Evolutionary conservation across 1,140 invertebrate species (phyloP).

Genomic region (Laupala kohalensis): DNA sequence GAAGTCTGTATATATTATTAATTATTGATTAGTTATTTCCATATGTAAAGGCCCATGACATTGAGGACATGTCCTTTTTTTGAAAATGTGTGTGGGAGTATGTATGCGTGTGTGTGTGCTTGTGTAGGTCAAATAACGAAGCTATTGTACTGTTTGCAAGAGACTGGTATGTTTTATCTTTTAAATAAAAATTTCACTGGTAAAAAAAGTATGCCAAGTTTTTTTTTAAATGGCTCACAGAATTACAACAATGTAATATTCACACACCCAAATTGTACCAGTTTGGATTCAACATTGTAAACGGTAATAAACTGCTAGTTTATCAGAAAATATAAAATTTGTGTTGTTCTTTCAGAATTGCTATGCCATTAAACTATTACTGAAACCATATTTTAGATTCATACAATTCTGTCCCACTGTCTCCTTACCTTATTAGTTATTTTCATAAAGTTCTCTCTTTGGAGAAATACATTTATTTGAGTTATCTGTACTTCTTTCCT

Average conservation of each 20-base stretch:
- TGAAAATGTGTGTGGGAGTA: slow-evolving; percentile 8
- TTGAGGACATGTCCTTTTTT: slow-evolving; percentile 14
- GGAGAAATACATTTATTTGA: too few species aligned
- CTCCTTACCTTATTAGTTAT: too few species aligned
- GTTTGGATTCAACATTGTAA: slow-evolving; percentile 21
- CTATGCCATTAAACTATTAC: too few species aligned
- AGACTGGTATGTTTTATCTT: slow-evolving; percentile 15
- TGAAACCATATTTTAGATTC: too few species aligned
- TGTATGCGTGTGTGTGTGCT: slow-evolving; percentile 2
- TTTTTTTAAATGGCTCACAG: slow-evolving; percentile 13
- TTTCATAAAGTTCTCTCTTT: too few species aligned
- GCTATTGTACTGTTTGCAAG: slow-evolving; percentile 13
- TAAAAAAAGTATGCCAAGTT: slow-evolving; percentile 8
- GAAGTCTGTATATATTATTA: slow-evolving; percentile 13
- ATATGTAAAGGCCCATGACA: slow-evolving; percentile 14
- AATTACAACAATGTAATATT: slow-evolving; percentile 7
- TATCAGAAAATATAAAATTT: slow-evolving; percentile 18
- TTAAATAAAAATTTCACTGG: slow-evolving; percentile 9
- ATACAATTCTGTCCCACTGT: too few species aligned
- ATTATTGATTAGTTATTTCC: slow-evolving; percentile 10
- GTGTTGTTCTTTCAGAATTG: neutral
- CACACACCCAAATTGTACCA: slow-evolving; percentile 18
- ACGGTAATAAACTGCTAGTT: slow-evolving; percentile 24
- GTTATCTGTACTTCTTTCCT: too few species aligned
- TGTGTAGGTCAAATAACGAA: slow-evolving; percentile 8